Base-by-base conservation (phyloP, 2,888 invertebrate genomes). In the Platycheirus albimanus region DNA sequence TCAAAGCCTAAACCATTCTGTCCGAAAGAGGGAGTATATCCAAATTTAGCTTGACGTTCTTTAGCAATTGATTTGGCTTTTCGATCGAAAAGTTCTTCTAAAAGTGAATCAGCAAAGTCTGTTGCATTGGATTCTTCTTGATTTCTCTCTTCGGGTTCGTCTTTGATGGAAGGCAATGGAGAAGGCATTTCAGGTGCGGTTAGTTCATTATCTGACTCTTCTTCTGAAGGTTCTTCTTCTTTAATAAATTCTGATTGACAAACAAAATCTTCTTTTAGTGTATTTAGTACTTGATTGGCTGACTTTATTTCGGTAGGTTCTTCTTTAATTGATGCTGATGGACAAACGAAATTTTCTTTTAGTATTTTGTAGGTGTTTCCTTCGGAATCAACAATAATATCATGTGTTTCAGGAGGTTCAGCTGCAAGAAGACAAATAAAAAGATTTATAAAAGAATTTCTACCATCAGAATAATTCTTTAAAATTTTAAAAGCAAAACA, bases 41-140 rank as follows among this genome's bases (percentile, higher is more conserved):
- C 19, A 8, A 8, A 15, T 45, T 43, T 13, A n/a, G 56, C 45
- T 24, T 51, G 11, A 28, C 20, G 51, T 52, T 47, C 38, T 20
- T 56, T 80, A 10, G 69, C 74, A 8, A 79, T 64, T 13, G 80
- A 80, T 41, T 69, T 56, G 4, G 58, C 43, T 47, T 80, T 80
- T 7, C 80, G 75, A 11, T 80, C 80, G 45, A 76, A 28, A 0
- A 80, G 52, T 45, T 80, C 80, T 30, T 70, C 30, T 0, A 80
- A 6, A 1, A 80, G n/a, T 2, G 58, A 38, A 11, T 76, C 80
- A 10, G 69, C 41, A 13, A 36, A 64, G 15, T 56, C 69, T 3
- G 15, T 19, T 0, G 66, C 4, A n/a, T 56, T 45, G 1, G 58
- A 6, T 17, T 69, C 49, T 0, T 41, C 19, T 28, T 24, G 41